These are phyloP conservation scores for Acrossocheilus fasciatus DNA, from an alignment of 2,797 vertebrate genomes.

Conservation along the genomic window DNA sequence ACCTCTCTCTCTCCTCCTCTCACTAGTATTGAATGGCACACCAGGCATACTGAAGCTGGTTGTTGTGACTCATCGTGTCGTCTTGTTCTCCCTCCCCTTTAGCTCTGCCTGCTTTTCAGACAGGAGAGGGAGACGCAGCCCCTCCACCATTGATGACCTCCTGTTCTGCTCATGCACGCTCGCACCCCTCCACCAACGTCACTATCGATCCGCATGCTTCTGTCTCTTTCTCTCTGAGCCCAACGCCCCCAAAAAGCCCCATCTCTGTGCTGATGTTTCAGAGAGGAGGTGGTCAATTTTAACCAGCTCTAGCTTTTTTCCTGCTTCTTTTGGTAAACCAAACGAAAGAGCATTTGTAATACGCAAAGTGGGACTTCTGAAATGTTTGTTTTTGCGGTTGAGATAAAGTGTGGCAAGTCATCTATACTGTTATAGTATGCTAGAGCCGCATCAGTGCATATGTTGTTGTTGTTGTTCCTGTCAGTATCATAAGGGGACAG, in stretches of 20 bases:
- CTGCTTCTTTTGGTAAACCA: conserved; percentile 2
- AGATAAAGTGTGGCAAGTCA: not conserved
- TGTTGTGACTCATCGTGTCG: conserved; percentile 84
- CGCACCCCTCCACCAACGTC: conserved; percentile 79
- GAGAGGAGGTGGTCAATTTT: not conserved
- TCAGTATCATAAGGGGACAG: conserved; percentile 53
- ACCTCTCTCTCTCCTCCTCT: conserved; percentile 20
- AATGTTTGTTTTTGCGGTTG: not conserved
- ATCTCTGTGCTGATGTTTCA: conserved; percentile 31
- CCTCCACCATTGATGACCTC: conserved; percentile 81
- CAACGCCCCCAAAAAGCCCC: conserved; percentile 5
- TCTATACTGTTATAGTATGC: conserved; percentile 9
- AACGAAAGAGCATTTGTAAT: not conserved
- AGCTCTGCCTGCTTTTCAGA: conserved; percentile 81
- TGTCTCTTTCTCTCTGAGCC: conserved; percentile 25
- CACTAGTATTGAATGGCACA: conserved; percentile 81
- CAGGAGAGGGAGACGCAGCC: conserved; percentile 79
- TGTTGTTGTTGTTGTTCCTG: conserved; percentile 49
- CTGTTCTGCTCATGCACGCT: conserved; percentile 81
- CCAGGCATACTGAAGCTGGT: conserved; percentile 84
- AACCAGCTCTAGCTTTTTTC: conserved; percentile 13
- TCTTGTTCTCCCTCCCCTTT: conserved; percentile 83
- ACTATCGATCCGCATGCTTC: conserved; percentile 79
- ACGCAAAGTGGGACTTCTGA: not conserved
- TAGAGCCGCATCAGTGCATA: conserved; percentile 15